Evolutionary conservation across 2,113 vertebrate genomes (phyloP).

Genomic region (Calidris pygmaea): DNA sequence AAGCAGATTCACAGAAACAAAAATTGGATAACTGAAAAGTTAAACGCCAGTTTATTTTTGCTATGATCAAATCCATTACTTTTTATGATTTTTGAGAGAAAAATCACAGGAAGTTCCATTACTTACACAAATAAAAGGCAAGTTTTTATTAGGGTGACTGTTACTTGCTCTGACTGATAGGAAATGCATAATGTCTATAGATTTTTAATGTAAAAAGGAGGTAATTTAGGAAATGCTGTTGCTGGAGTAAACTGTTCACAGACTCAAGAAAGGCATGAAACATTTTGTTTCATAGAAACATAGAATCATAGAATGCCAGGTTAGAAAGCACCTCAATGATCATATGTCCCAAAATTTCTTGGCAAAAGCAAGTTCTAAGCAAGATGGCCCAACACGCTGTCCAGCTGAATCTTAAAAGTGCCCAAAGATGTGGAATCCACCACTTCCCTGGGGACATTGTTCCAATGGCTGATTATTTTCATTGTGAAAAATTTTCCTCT

Average conservation of each 20-base stretch:
- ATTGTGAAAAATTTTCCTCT: neutral
- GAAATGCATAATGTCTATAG: neutral
- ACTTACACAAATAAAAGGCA: neutral
- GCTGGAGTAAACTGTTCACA: neutral
- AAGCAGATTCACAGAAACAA: neutral
- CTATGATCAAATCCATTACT: neutral
- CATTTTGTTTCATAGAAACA: neutral
- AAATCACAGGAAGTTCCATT: neutral
- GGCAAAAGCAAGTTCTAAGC: neutral
- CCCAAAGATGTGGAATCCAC: neutral
- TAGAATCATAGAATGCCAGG: neutral
- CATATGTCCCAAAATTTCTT: neutral
- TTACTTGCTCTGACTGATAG: neutral
- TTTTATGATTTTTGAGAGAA: neutral
- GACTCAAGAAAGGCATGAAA: neutral
- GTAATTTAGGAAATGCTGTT: neutral
- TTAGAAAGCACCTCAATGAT: neutral
- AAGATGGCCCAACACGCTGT: neutral
- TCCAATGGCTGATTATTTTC: neutral
- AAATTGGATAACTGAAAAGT: neutral
- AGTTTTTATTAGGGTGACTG: neutral
- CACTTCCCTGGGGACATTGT: neutral
- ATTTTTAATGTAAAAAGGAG: neutral
- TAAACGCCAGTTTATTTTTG: neutral
- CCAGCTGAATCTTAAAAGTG: neutral